Percentiles rank a stretch among this genome's conserved stretches.
Evolutionary conservation across 1,140 invertebrate genomes (phyloP).

Genomic region (Drosophila yakuba): DNA sequence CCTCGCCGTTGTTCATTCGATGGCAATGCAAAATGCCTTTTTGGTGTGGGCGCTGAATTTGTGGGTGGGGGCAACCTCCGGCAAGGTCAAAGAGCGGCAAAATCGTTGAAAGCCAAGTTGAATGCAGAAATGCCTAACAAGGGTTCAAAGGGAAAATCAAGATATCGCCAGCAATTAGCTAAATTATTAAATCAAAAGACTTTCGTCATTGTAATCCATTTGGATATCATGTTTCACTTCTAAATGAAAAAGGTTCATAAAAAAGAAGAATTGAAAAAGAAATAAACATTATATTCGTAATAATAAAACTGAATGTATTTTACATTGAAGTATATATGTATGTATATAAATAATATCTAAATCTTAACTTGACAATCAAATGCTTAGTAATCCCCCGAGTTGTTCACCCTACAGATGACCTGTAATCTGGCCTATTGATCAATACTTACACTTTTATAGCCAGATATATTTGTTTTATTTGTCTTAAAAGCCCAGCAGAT

Average conservation of each 20-base stretch:
- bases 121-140: constrained; percentile 23
- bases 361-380: background rate
- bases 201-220: background rate
- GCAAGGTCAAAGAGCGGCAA: constrained; percentile 66
- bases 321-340: too few relatives aligned
- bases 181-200: background rate
- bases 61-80: constrained; percentile 58
- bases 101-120: constrained; percentile 27
- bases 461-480: constrained; percentile 17
- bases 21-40: constrained; percentile 70
- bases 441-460: constrained; percentile 7
- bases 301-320: too few relatives aligned
- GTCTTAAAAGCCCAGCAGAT: constrained; percentile 46
- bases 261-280: too few relatives aligned
- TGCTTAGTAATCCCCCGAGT: background rate
- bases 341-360: background rate
- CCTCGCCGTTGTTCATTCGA: constrained; percentile 64
- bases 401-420: constrained; percentile 11
- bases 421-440: background rate
- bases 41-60: constrained; percentile 38
- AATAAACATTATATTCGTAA: too few relatives aligned
- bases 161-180: constrained; percentile 8
- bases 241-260: too few relatives aligned
- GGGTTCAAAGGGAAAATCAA: background rate
- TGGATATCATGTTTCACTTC: background rate